Evolutionary conservation across 2,888 invertebrate genomes (phyloP).

Genomic region (Slavum lentiscoides): DNA sequence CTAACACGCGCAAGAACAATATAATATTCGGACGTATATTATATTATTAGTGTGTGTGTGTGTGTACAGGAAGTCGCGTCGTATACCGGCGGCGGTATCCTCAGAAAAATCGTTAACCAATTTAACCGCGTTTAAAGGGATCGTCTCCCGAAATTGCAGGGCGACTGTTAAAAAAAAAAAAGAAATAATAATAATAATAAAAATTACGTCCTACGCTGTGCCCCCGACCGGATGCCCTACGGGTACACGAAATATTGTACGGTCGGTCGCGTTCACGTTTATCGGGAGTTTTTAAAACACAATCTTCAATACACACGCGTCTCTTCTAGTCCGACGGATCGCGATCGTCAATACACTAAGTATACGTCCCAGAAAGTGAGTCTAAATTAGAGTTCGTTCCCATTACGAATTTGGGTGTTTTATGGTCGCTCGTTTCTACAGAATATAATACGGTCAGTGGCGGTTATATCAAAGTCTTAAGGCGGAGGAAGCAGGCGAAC

Average conservation of each 20-base stretch:
- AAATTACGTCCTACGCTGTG: too few relatives aligned
- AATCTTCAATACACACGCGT: background rate
- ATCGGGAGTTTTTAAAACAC: background rate
- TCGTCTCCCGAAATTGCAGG: slow-evolving; percentile 35
- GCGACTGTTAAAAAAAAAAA: background rate
- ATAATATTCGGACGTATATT: slow-evolving; percentile 34
- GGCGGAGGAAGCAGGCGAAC: too few relatives aligned
- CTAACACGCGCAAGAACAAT: background rate
- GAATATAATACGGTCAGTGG: too few relatives aligned
- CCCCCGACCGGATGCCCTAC: slow-evolving; percentile 22
- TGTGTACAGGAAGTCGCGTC: slow-evolving; percentile 30
- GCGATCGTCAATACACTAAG: too few relatives aligned
- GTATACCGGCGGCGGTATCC: slow-evolving; percentile 35
- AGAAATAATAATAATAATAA: too few relatives aligned
- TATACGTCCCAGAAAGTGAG: too few relatives aligned
- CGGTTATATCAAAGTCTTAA: too few relatives aligned
- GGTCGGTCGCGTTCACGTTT: background rate
- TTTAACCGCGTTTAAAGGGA: slow-evolving; percentile 40
- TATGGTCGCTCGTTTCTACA: too few relatives aligned
- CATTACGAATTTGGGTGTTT: too few relatives aligned
- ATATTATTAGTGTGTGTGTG: background rate
- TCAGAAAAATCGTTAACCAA: slow-evolving; percentile 35
- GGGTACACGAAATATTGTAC: background rate
- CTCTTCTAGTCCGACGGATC: too few relatives aligned
- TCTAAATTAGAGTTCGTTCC: too few relatives aligned